phyloP scores from a whole-genome alignment of 2,888 invertebrate genomes.

The Fissipunctia ypsillon region DNA sequence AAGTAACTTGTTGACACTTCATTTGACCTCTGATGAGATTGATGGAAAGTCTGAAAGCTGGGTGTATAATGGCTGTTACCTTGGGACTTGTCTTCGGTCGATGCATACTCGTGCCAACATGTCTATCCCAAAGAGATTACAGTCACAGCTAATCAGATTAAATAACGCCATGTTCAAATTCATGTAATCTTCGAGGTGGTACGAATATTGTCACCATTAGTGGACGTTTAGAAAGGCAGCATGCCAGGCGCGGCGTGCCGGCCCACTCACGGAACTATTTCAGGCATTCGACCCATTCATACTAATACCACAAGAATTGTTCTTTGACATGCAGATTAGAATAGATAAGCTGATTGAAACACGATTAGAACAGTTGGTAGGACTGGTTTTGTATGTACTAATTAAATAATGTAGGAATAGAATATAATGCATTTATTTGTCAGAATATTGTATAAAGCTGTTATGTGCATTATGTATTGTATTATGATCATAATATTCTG shows the following conservation, averaged over 20 bases:
- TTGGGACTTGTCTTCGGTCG: neutral
- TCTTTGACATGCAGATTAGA: constrained; percentile 61
- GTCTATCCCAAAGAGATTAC: constrained; percentile 3
- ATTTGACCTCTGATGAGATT: neutral
- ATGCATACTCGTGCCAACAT: neutral
- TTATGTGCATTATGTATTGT: too few species aligned
- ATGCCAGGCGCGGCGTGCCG: constrained; percentile 63
- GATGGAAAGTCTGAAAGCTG: neutral
- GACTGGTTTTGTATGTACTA: constrained; percentile 48
- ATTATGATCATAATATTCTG: too few species aligned
- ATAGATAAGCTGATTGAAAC: constrained; percentile 59
- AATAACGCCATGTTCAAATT: constrained; percentile 38
- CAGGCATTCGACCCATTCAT: constrained; percentile 69
- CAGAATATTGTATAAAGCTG: too few species aligned
- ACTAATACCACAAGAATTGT: constrained; percentile 63
- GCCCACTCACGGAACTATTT: constrained; percentile 73
- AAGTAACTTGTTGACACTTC: neutral
- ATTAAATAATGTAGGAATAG: constrained; percentile 47
- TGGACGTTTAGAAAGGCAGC: constrained; percentile 62
- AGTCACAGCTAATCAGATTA: constrained; percentile 28
- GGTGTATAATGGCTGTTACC: neutral
- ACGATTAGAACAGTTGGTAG: constrained; percentile 44
- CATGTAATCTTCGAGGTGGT: constrained; percentile 46
- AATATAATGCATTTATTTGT: too few species aligned
- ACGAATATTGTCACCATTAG: constrained; percentile 57